Percentiles rank a stretch among this genome's conserved stretches.
Evolutionary conservation across 2,797 vertebrate species (phyloP).

Genomic region (Sebastes steindachneri): DNA sequence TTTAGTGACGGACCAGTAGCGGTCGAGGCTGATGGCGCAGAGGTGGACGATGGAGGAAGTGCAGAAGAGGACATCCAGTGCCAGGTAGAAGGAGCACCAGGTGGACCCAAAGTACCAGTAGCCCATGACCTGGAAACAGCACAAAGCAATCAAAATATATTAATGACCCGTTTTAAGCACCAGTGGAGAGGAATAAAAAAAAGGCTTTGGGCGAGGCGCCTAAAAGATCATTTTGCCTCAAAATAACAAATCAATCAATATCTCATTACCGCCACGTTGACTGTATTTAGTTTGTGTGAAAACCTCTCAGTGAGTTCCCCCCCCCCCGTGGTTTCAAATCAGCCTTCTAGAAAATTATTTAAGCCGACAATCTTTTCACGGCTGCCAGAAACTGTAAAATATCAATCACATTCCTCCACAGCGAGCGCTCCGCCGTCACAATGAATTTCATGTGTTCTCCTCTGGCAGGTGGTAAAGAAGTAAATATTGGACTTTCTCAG

Average conservation of each 20-base stretch:
- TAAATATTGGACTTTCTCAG: background rate
- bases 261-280: background rate
- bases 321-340: background rate
- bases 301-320: background rate
- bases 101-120: conserved; percentile 89
- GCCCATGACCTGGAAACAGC: conserved; percentile 83
- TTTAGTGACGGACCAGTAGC: conserved; percentile 91
- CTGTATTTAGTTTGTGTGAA: background rate
- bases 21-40: conserved; percentile 91
- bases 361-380: background rate
- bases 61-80: conserved; percentile 90
- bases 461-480: background rate
- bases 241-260: conserved; percentile 3
- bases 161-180: background rate
- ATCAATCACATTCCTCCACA: background rate
- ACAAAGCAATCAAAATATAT: background rate
- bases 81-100: conserved; percentile 91
- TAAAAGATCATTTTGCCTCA: background rate
- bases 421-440: background rate
- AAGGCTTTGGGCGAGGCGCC: background rate
- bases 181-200: background rate
- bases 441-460: background rate
- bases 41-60: conserved; percentile 91
- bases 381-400: background rate
- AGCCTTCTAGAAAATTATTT: background rate